A percentile compares a stretch with the other conserved stretches of the same genome.
These are phyloP conservation scores for Sciurus niger DNA, from an alignment of 2,113 vertebrate genomes.

Conservation along the genomic window DNA sequence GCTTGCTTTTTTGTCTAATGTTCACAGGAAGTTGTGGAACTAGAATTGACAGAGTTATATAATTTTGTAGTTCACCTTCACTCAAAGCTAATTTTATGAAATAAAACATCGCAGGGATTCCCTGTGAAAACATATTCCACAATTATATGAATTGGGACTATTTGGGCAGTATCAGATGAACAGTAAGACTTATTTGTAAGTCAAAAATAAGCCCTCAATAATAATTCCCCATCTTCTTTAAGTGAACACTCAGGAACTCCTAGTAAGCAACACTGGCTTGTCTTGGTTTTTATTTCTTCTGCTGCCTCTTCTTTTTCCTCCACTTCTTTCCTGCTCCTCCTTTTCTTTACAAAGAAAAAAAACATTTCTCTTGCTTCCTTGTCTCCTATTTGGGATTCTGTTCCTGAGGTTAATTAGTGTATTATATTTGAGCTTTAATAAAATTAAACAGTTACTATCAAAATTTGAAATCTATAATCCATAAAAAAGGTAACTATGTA, in stretches of 20 bases:
- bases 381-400: background rate
- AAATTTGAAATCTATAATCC: background rate
- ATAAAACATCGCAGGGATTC: background rate
- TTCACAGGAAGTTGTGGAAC: background rate
- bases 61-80: background rate
- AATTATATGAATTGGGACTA: background rate
- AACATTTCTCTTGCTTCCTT: background rate
- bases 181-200: background rate
- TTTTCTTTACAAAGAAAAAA: background rate
- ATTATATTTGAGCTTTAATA: background rate
- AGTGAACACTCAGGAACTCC: background rate
- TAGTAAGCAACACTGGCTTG: background rate
- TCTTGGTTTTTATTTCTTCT: background rate
- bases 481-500: background rate
- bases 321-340: too few relatives aligned
- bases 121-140: background rate
- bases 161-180: background rate
- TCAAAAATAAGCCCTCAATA: conserved; percentile 4
- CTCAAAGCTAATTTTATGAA: background rate
- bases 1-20: background rate
- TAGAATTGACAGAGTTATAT: background rate
- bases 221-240: background rate
- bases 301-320: background rate
- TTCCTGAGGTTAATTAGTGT: background rate
- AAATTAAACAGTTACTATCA: background rate